phyloP scores from a whole-genome alignment of 2,888 invertebrate species.

The Colletes collaris region DNA sequence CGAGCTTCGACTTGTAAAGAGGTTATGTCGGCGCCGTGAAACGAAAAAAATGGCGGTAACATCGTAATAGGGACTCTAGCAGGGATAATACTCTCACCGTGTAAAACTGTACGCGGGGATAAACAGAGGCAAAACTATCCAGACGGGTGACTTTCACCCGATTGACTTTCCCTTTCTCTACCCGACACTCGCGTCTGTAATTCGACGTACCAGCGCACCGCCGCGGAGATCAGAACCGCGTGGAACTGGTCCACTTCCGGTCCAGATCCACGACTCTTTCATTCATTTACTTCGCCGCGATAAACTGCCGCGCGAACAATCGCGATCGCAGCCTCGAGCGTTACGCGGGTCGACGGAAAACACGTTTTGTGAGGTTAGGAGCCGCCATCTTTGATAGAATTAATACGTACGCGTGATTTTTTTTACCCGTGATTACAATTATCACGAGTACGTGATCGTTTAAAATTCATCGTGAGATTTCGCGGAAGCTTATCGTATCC shows the following conservation, averaged over 20 bases:
- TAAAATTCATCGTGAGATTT: constrained; percentile 11
- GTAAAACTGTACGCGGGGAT: constrained; percentile 63
- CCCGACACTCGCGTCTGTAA: constrained; percentile 35
- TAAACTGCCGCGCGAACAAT: not conserved
- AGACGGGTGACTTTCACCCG: constrained; percentile 79
- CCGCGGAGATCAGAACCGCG: constrained; percentile 23
- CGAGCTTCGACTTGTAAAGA: too few relatives aligned
- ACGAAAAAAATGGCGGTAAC: constrained; percentile 27
- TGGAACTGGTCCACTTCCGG: constrained; percentile 17
- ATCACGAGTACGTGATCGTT: constrained; percentile 19
- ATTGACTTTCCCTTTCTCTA: constrained; percentile 81
- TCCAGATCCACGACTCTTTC: not conserved
- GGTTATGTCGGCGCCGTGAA: not conserved
- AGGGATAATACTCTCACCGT: constrained; percentile 41
- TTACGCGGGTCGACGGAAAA: too few relatives aligned
- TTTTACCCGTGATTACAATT: too few relatives aligned
- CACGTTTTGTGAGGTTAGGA: too few relatives aligned
- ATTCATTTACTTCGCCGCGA: constrained; percentile 4
- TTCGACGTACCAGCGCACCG: constrained; percentile 40
- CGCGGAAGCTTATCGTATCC: constrained; percentile 31
- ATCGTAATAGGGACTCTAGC: constrained; percentile 33
- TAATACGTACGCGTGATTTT: too few relatives aligned
- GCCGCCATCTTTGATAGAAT: too few relatives aligned
- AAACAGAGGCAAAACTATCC: constrained; percentile 72
- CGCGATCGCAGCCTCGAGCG: not conserved